These are phyloP conservation scores for Eleginops maclovinus DNA, from an alignment of 2,113 vertebrate species.

Conservation along the genomic window DNA sequence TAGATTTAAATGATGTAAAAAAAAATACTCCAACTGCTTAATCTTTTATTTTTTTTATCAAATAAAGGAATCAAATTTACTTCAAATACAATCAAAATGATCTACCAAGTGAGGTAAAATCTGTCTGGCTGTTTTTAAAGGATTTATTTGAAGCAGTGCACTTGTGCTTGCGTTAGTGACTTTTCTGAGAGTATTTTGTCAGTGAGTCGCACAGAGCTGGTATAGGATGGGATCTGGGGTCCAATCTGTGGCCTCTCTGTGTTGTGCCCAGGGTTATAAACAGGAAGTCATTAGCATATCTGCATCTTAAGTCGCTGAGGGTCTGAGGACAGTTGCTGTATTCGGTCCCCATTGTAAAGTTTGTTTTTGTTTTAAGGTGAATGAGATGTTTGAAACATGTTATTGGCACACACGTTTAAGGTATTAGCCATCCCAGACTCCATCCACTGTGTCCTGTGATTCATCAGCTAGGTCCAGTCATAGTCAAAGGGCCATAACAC, in stretches of 20 bases:
- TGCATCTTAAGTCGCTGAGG: constrained; percentile 59
- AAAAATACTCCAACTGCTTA: too few relatives aligned
- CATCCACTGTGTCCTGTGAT: constrained; percentile 40
- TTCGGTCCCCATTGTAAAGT: not conserved
- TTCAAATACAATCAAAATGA: not conserved
- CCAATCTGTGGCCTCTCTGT: constrained; percentile 62
- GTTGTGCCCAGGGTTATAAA: constrained; percentile 63
- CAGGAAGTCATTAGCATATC: constrained; percentile 79
- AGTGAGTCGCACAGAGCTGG: constrained; percentile 15
- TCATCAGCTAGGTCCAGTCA: constrained; percentile 43
- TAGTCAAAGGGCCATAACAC: constrained; percentile 29
- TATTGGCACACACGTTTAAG: not conserved
- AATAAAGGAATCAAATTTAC: constrained; percentile 8
- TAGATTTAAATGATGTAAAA: too few relatives aligned
- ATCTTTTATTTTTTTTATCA: too few relatives aligned
- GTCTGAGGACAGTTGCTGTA: constrained; percentile 33
- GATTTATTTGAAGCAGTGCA: not conserved
- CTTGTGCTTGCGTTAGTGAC: not conserved
- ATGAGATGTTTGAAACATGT: not conserved
- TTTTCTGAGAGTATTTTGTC: constrained; percentile 1
- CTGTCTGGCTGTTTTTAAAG: not conserved
- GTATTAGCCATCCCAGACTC: not conserved
- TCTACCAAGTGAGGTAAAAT: not conserved
- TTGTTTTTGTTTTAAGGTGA: not conserved
- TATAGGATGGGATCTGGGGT: constrained; percentile 24